These are phyloP conservation scores for Formica selysi DNA, from an alignment of 1,140 invertebrate genomes.

Conservation along the genomic window DNA sequence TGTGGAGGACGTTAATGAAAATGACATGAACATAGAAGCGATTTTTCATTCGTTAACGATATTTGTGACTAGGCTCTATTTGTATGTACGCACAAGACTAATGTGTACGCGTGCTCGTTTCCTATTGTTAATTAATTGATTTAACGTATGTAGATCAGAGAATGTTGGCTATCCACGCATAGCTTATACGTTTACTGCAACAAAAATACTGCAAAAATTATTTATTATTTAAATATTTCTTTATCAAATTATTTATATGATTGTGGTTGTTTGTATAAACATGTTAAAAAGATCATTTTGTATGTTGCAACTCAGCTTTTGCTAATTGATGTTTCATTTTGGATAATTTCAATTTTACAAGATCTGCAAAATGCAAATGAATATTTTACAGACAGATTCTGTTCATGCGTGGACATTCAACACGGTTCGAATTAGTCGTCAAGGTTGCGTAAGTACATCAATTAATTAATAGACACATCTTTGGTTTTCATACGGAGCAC, in stretches of 20 bases:
- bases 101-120: slow-evolving; percentile 67
- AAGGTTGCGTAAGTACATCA: slow-evolving; percentile 79
- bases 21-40: slow-evolving; percentile 70
- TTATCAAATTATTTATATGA: neutral
- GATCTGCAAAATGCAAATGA: neutral
- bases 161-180: slow-evolving; percentile 27
- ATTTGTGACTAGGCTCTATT: slow-evolving; percentile 82
- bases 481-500: slow-evolving; percentile 78
- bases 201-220: neutral
- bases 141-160: slow-evolving; percentile 71
- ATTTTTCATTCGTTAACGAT: slow-evolving; percentile 72
- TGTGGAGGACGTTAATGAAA: slow-evolving; percentile 52
- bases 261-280: neutral
- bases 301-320: neutral
- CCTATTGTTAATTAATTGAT: slow-evolving; percentile 72
- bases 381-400: slow-evolving; percentile 11
- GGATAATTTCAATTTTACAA: neutral
- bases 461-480: slow-evolving; percentile 81
- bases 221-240: neutral
- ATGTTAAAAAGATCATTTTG: neutral
- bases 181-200: neutral
- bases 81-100: slow-evolving; percentile 72
- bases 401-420: slow-evolving; percentile 24
- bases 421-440: slow-evolving; percentile 68
- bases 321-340: neutral